Evolutionary conservation across 2,797 vertebrate species (phyloP).

Genomic region (Benthosema pterotum): DNA sequence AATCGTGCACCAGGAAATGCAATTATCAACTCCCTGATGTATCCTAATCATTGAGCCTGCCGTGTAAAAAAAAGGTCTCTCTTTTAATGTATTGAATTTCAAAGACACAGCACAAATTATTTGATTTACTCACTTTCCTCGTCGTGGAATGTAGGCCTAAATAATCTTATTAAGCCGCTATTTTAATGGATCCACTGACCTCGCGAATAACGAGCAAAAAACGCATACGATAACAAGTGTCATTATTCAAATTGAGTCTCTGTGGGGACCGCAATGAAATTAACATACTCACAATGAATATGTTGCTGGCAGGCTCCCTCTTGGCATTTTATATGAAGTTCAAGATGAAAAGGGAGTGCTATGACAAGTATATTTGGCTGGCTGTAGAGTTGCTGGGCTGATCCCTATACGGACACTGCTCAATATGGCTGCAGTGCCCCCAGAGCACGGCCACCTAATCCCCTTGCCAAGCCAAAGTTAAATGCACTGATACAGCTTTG

Average conservation of each 20-base stretch:
- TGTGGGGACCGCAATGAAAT: slow-evolving; percentile 27
- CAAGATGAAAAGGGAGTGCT: neutral
- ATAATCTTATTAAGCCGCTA: slow-evolving; percentile 74
- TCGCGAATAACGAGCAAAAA: slow-evolving; percentile 35
- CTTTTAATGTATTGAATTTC: slow-evolving; percentile 74
- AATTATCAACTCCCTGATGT: slow-evolving; percentile 70
- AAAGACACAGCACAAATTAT: slow-evolving; percentile 70
- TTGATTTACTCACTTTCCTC: slow-evolving; percentile 61
- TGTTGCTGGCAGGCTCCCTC: neutral
- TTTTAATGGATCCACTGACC: slow-evolving; percentile 57
- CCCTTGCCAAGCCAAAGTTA: too few species aligned
- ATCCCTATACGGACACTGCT: too few species aligned
- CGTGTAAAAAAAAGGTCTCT: slow-evolving; percentile 62
- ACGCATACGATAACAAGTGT: slow-evolving; percentile 18
- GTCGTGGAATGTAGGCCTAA: slow-evolving; percentile 43
- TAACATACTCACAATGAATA: slow-evolving; percentile 36
- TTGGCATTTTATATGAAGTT: slow-evolving; percentile 10
- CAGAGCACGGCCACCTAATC: too few species aligned
- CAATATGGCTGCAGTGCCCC: too few species aligned
- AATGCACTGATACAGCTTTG: too few species aligned
- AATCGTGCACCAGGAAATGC: slow-evolving; percentile 66
- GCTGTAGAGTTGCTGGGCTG: too few species aligned
- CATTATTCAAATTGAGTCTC: slow-evolving; percentile 40
- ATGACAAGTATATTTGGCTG: too few species aligned
- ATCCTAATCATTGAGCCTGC: slow-evolving; percentile 69